Percentiles rank a stretch among this genome's conserved stretches.
Conservation (phyloP, 2,113 vertebrate genomes). For the Phoenicopterus ruber region DNA sequence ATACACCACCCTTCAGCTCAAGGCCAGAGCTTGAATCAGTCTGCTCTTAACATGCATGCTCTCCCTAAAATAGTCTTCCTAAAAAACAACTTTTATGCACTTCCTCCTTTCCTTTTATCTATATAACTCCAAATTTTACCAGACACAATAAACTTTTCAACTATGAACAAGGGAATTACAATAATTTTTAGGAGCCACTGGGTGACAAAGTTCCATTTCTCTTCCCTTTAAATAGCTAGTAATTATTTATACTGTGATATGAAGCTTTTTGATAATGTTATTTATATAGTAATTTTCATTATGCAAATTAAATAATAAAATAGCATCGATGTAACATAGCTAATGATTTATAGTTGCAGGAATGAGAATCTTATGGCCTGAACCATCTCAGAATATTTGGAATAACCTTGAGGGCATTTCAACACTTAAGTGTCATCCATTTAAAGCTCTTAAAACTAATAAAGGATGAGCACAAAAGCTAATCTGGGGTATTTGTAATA, state of each 20-base stretch:
- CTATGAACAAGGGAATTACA: background rate
- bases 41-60: background rate
- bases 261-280: slow-evolving; percentile 53
- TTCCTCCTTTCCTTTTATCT: background rate
- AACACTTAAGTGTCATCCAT: slow-evolving; percentile 7
- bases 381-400: slow-evolving; percentile 41
- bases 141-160: background rate
- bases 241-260: slow-evolving; percentile 62
- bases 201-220: slow-evolving; percentile 30
- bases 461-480: background rate
- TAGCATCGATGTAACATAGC: background rate
- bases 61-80: background rate
- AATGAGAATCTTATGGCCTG: slow-evolving; percentile 46
- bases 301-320: slow-evolving; percentile 66
- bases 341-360: slow-evolving; percentile 50
- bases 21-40: background rate
- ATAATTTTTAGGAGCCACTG: slow-evolving; percentile 14
- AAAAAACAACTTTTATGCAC: background rate
- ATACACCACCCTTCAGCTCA: background rate
- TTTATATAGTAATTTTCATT: slow-evolving; percentile 67
- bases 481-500: background rate
- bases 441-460: slow-evolving; percentile 14
- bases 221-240: slow-evolving; percentile 34
- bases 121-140: background rate
- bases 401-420: slow-evolving; percentile 24